These are phyloP conservation scores for mouse (Mus musculus) DNA, from an alignment of 2,113 vertebrate genomes.

Conservation along the genomic window DNA sequence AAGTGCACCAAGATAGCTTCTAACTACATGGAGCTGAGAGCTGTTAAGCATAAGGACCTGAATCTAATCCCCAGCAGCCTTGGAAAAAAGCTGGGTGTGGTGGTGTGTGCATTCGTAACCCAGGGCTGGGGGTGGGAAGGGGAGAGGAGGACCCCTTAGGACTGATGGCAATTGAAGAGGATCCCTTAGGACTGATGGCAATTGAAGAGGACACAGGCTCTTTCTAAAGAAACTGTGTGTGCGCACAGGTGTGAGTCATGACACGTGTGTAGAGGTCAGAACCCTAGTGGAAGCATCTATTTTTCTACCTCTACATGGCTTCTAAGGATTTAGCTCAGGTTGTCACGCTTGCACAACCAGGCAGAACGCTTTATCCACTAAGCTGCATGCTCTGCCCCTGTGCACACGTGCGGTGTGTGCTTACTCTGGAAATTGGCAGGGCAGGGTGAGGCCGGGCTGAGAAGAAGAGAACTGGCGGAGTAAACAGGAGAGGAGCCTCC, in stretches of 20 bases:
- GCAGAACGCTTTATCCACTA: not conserved
- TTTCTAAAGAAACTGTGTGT: too few relatives aligned
- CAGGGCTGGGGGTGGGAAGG: too few relatives aligned
- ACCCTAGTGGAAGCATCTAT: not conserved
- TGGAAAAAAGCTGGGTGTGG: not conserved
- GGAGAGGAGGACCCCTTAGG: too few relatives aligned
- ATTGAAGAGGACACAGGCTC: too few relatives aligned
- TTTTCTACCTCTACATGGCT: not conserved
- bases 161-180: too few relatives aligned
- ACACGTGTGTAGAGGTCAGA: too few relatives aligned
- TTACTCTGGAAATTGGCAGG: not conserved
- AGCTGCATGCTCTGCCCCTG: not conserved
- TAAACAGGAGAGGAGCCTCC: not conserved
- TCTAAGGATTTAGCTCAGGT: not conserved
- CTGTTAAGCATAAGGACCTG: not conserved
- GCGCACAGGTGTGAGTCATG: too few relatives aligned
- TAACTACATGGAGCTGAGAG: not conserved
- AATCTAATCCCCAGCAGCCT: not conserved
- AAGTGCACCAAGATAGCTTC: not conserved
- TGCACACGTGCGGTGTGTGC: not conserved
- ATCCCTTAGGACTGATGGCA: too few relatives aligned
- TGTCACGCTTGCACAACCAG: not conserved
- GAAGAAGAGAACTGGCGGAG: not conserved
- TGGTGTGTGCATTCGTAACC: not conserved
- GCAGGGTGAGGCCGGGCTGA: not conserved